These are phyloP conservation scores for Tipula unca DNA, from an alignment of 2,888 invertebrate species.

Conservation along the genomic window DNA sequence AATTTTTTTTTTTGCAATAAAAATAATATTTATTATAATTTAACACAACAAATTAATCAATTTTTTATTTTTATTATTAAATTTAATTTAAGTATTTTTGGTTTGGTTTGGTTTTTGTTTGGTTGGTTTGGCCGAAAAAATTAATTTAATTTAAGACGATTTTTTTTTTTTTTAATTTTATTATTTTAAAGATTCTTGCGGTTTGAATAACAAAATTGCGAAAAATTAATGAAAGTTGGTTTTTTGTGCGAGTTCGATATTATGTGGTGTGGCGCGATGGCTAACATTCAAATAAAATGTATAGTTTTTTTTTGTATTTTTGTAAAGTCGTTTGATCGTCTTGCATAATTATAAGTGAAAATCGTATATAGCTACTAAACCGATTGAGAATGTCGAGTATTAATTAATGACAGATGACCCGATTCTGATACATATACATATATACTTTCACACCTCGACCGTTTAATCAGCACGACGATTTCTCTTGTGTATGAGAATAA, in stretches of 20 bases:
- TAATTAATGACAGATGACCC: too few species aligned
- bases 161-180: neutral
- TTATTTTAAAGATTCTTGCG: neutral
- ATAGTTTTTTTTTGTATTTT: too few species aligned
- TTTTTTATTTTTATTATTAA: neutral
- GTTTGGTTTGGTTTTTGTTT: neutral
- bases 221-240: neutral
- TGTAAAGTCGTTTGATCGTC: too few species aligned
- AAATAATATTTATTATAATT: conserved; percentile 10
- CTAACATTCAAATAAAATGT: neutral
- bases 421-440: too few species aligned
- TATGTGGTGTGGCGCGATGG: neutral
- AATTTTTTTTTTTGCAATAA: neutral
- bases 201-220: neutral
- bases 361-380: too few species aligned
- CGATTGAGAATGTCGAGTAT: too few species aligned
- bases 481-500: neutral
- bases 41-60: neutral
- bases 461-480: too few species aligned
- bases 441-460: neutral
- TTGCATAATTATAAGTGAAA: too few species aligned
- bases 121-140: neutral
- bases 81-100: neutral
- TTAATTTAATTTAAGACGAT: neutral
- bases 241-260: neutral